Base-by-base conservation (phyloP, 2,797 vertebrate species). In the Crenichthys baileyi region DNA sequence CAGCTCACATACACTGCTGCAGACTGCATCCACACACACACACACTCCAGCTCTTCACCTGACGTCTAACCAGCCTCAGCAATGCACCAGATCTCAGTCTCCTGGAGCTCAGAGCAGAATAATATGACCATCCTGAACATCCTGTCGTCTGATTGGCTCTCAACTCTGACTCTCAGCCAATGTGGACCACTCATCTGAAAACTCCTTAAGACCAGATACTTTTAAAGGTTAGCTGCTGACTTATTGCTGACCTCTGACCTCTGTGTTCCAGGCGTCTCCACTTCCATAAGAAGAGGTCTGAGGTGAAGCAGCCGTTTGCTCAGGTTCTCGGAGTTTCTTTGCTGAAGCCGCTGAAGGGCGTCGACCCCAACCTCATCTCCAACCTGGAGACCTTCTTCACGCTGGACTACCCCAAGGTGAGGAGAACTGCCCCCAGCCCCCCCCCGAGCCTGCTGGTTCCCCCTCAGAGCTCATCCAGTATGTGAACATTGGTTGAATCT, bases 341-440 rank as follows among this genome's bases (percentile, higher is more conserved):
- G 80, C 94, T 99, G 72, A 99, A 99, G 83, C 98, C 98, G 0
- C 90, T 99, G 73, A 99, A 99, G 89, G 98, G 98, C 0, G 96
- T 99, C 3, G 98, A 99, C 87, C 96, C 98, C 2, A 99, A 99
- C 87, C 95, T 99, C 67, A 97, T 98, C 92, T 97, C 96, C 93
- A 99, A 99, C 85, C 95, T 99, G 71, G 98, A 99, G 95, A 98
- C 98, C 0, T 99, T 99, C 90, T 99, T 99, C 86, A 97, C 98
- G 26, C 92, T 99, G 93, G 98, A 99, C 92, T 99, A 99, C 93
- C 98, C 98, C 31, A 98, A 97, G 95, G 98, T 99, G 92, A 79
- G 1, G 36, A 26, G 11, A 26, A 22, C 41, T 8, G 0, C 18
- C 26, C 6, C 4, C 0, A 46, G 41, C 18, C 48, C 51, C 60